These are phyloP conservation scores for Myotis lucifugus DNA, from an alignment of 2,113 vertebrate genomes.

Conservation along the genomic window DNA sequence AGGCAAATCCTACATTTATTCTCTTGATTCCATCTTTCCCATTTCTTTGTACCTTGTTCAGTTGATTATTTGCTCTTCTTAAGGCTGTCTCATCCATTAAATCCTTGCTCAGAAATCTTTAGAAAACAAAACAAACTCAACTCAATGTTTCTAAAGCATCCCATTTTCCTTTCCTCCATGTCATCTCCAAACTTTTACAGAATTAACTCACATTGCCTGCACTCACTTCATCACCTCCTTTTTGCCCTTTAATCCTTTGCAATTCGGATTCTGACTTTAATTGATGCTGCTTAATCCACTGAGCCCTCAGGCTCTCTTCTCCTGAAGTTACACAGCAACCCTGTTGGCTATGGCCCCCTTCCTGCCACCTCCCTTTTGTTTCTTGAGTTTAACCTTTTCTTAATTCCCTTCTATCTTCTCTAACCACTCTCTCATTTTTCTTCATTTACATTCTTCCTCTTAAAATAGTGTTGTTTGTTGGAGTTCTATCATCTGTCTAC, in stretches of 20 bases:
- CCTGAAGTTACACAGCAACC: fast-evolving
- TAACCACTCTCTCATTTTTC: neutral
- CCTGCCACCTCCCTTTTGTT: neutral
- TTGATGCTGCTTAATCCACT: neutral
- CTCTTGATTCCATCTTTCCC: neutral
- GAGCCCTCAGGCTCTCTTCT: neutral
- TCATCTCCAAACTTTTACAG: neutral
- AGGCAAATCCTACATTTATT: neutral
- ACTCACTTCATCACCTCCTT: neutral
- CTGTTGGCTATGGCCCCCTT: neutral
- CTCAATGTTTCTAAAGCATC: neutral
- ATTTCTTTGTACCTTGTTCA: neutral
- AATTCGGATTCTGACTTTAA: neutral
- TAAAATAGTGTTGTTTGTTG: neutral
- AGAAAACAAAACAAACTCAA: neutral
- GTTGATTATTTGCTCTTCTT: neutral
- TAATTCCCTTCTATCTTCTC: neutral
- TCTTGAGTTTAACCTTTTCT: neutral
- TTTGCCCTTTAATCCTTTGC: neutral
- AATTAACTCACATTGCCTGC: neutral
- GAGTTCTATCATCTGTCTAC: neutral
- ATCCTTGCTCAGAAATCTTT: neutral
- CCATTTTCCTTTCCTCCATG: neutral
- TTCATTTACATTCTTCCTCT: neutral
- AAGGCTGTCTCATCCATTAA: neutral